Evolutionary conservation across 2,888 invertebrate species (phyloP).

Genomic region (Mythimna impura): DNA sequence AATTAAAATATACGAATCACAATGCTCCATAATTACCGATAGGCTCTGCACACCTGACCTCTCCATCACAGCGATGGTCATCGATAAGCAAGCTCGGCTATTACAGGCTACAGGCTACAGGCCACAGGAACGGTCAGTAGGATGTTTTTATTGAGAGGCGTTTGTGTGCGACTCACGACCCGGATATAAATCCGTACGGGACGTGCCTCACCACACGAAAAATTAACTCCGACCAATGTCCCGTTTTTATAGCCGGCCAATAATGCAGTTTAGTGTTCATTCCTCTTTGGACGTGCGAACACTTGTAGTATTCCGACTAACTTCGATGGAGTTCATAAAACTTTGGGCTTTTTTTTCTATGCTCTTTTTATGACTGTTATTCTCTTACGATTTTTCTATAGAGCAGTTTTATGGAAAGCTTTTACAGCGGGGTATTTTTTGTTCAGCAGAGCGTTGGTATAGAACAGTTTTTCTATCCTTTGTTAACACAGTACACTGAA

Average conservation of each 20-base stretch:
- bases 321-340: constrained; percentile 54
- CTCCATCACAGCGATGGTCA: constrained; percentile 57
- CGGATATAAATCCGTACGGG: constrained; percentile 78
- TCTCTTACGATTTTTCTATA: constrained; percentile 32
- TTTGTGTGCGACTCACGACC: constrained; percentile 72
- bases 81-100: constrained; percentile 57
- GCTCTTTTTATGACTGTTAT: constrained; percentile 35
- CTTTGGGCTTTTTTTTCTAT: constrained; percentile 32
- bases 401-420: constrained; percentile 24
- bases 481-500: constrained; percentile 11
- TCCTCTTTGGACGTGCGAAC: constrained; percentile 69
- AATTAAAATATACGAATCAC: neutral
- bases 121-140: constrained; percentile 65
- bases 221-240: constrained; percentile 79
- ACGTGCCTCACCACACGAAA: constrained; percentile 79
- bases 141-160: constrained; percentile 76
- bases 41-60: constrained; percentile 34
- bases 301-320: constrained; percentile 54
- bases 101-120: constrained; percentile 48
- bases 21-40: constrained; percentile 16
- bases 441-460: constrained; percentile 11
- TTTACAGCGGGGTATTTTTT: constrained; percentile 21
- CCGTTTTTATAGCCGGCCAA: constrained; percentile 75
- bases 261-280: constrained; percentile 75
- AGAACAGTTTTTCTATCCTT: constrained; percentile 11